phyloP scores from a whole-genome alignment of 2,888 invertebrate species.

The Cephonodes hylas region DNA sequence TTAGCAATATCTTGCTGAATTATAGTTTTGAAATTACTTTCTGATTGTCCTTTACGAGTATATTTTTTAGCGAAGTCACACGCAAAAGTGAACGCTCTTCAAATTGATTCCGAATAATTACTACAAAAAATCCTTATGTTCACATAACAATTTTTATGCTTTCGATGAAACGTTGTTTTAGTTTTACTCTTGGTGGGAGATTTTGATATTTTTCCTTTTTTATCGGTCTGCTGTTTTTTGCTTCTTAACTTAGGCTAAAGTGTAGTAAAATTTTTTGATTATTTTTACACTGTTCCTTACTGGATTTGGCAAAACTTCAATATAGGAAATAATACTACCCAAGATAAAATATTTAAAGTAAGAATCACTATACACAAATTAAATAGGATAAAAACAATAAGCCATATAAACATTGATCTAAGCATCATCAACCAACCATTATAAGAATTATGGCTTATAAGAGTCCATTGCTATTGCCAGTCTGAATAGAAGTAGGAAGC shows the following conservation, averaged over 20 bases:
- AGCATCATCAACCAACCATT: too few relatives aligned
- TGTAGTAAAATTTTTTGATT: too few relatives aligned
- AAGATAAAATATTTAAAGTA: too few relatives aligned
- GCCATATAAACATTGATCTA: too few relatives aligned
- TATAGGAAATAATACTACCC: too few relatives aligned
- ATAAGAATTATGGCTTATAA: too few relatives aligned
- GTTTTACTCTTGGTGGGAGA: neutral
- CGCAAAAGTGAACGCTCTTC: slow-evolving; percentile 15
- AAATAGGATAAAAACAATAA: too few relatives aligned
- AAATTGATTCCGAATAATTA: slow-evolving; percentile 10
- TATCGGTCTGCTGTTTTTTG: neutral
- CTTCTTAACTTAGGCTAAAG: too few relatives aligned
- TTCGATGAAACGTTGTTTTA: neutral
- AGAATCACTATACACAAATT: too few relatives aligned
- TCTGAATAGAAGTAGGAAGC: slow-evolving; percentile 6
- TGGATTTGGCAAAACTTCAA: too few relatives aligned
- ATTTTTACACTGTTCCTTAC: too few relatives aligned
- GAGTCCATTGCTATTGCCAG: too few relatives aligned
- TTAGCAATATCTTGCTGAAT: slow-evolving; percentile 52
- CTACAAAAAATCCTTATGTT: neutral
- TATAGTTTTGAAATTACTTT: slow-evolving; percentile 32
- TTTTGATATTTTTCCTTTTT: neutral
- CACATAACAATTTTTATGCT: neutral
- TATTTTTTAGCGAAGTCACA: slow-evolving; percentile 18
- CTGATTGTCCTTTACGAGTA: slow-evolving; percentile 36